phyloP scores from a whole-genome alignment of 2,113 vertebrate genomes.

The Lichenostomus cassidix region DNA sequence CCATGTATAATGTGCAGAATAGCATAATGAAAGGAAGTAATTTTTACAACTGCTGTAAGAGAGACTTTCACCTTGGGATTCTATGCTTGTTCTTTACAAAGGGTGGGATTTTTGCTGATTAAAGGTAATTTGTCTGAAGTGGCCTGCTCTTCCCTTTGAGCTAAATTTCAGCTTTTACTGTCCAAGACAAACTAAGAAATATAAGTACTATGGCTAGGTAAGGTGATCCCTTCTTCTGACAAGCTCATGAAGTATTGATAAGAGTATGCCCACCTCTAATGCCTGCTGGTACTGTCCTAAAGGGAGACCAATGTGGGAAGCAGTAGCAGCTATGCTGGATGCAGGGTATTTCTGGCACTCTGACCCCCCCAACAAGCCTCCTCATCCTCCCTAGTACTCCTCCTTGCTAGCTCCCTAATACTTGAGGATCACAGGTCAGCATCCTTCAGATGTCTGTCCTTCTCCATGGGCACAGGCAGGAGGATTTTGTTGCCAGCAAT shows the following conservation, averaged over 20 bases:
- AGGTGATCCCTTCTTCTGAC: not conserved
- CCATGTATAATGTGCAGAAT: constrained; percentile 23
- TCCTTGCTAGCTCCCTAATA: not conserved
- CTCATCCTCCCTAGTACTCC: not conserved
- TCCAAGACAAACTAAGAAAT: constrained; percentile 22
- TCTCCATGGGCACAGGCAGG: not conserved
- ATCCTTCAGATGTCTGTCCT: not conserved
- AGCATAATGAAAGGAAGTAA: constrained; percentile 60
- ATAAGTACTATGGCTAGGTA: not conserved
- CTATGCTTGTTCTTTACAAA: constrained; percentile 16
- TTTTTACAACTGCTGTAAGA: constrained; percentile 43
- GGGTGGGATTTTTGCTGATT: constrained; percentile 32
- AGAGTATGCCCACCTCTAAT: not conserved
- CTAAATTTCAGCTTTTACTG: not conserved
- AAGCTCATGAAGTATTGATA: not conserved
- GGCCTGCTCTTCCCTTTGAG: not conserved
- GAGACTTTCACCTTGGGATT: constrained; percentile 58
- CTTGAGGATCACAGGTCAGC: not conserved
- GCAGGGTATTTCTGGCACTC: not conserved
- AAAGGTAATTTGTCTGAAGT: constrained; percentile 11
- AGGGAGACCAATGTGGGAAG: not conserved
- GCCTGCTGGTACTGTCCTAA: not conserved
- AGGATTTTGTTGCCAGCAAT: not conserved
- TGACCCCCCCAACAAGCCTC: not conserved
- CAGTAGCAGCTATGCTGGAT: not conserved